Percentiles rank a stretch among this genome's conserved stretches.
These are phyloP conservation scores for Sternarchorhynchus goeldii DNA, from an alignment of 2,797 vertebrate genomes.

Conservation along the genomic window DNA sequence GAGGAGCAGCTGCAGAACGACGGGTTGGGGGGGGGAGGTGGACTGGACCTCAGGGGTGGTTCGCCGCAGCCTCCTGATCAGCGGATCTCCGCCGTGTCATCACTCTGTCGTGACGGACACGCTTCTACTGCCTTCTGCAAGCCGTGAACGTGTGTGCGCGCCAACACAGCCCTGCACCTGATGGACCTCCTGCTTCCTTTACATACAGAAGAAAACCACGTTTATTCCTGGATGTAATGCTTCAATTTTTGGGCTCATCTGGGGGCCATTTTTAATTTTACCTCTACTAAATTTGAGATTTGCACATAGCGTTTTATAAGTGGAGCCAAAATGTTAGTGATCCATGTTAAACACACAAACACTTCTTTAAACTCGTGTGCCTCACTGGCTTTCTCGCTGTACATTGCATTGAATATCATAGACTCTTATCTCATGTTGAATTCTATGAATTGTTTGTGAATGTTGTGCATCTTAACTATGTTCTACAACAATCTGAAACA, in stretches of 20 bases:
- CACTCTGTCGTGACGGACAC: constrained; percentile 21
- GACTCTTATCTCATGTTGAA: constrained; percentile 31
- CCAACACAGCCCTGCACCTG: neutral
- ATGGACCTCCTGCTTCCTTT: constrained; percentile 5
- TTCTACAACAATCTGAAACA: neutral
- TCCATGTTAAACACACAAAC: too few species aligned
- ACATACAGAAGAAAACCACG: neutral
- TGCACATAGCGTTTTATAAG: constrained; percentile 18
- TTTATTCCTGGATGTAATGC: constrained; percentile 6
- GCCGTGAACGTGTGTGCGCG: neutral
- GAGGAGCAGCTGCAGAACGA: constrained; percentile 29
- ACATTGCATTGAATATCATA: constrained; percentile 28
- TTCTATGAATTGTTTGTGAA: constrained; percentile 2
- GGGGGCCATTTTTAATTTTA: neutral
- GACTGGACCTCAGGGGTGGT: constrained; percentile 16
- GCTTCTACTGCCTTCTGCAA: neutral
- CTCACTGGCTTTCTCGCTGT: constrained; percentile 38
- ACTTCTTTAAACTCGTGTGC: constrained; percentile 30
- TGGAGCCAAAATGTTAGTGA: too few species aligned
- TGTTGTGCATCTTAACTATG: neutral
- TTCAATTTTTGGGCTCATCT: constrained; percentile 17
- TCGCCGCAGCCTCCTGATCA: constrained; percentile 26
- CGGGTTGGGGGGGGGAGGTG: neutral
- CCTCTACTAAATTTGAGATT: constrained; percentile 31
- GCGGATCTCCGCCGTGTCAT: constrained; percentile 13